Evolutionary conservation across 2,888 invertebrate species (phyloP), one percentile per base, ranked within the genome.

Genomic region (Danaus chrysippus): DNA sequence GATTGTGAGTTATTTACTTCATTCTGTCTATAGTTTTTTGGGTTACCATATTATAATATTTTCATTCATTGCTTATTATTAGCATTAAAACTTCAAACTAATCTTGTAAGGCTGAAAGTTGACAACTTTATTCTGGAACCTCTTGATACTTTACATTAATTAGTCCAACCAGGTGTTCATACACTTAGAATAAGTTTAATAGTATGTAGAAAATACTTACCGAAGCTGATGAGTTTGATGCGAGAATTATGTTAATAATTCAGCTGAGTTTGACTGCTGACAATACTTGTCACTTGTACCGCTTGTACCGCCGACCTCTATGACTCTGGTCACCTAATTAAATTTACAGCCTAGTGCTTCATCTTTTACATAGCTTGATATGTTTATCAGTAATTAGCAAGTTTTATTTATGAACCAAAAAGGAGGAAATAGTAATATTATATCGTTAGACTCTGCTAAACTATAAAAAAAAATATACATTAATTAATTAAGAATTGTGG

Each of bases 311-410:
- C 52, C 63, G 62, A 58, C 63, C 58, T 60, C 58, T 57, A 58
- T 64, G 54, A 61, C 64, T 60, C 49, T 60, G 69, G 62, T 64
- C 69, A 66, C 63, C 63, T 68, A 67, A 70, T 70, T 70, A 67
- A 70, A 69, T 69, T 70, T 59, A 69, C 65, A 57, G 61, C 64
- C 62, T 62, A 64, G 59, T 60, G 54, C 58, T 55, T 57, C 54
- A 57, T 52, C 17, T 54, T 64, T 64, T 62, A 57, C 58, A 64
- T 64, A 64, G 59, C 63, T 61, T 66, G 58, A 61, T 61, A 63
- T 61, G 49, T 42, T 53, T 15, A 56, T 56, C 23, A 23, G 52
- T 56, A 59, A 63, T 46, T 41, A 46, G 42, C 17, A 42, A 41
- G n/a, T 58, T 11, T 23, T 43, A 43, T 53, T 59, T 59, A 8